phyloP scores from a whole-genome alignment of 2,797 vertebrate genomes.

The Diplodus puntazzo region DNA sequence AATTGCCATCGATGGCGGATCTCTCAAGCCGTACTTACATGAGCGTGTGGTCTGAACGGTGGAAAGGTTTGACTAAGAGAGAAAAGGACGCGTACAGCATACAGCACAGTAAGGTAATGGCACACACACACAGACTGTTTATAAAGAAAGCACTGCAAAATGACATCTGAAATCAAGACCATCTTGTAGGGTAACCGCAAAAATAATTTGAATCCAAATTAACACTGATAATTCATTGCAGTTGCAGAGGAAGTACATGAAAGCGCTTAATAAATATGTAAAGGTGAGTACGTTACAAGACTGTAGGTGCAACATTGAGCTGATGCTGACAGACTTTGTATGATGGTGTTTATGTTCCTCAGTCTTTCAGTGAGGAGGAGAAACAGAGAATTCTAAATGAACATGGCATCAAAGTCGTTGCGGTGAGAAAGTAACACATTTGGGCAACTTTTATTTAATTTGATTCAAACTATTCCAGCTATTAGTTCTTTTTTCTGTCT shows the following conservation, averaged over 20 bases:
- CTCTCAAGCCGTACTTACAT: rapidly evolving
- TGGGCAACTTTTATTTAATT: not conserved
- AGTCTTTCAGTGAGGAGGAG: constrained; percentile 23
- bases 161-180: not conserved
- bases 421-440: constrained; percentile 35
- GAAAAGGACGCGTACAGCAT: constrained; percentile 2
- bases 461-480: not conserved
- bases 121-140: too few relatives aligned
- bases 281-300: constrained; percentile 44
- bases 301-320: not conserved
- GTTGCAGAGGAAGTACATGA: constrained; percentile 35
- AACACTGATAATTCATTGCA: constrained; percentile 42
- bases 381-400: not conserved
- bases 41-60: constrained; percentile 3
- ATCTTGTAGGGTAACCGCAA: not conserved
- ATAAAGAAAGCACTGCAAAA: not conserved
- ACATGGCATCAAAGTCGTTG: not conserved
- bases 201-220: not conserved
- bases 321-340: not conserved
- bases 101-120: constrained; percentile 43
- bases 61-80: constrained; percentile 39
- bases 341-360: constrained; percentile 23
- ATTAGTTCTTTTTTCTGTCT: not conserved
- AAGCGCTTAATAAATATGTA: not conserved
- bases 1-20: rapidly evolving